Percentiles rank a stretch among this genome's conserved stretches.
These are phyloP conservation scores for Dicrostonyx torquatus DNA, from an alignment of 2,797 vertebrate genomes.

Conservation along the genomic window DNA sequence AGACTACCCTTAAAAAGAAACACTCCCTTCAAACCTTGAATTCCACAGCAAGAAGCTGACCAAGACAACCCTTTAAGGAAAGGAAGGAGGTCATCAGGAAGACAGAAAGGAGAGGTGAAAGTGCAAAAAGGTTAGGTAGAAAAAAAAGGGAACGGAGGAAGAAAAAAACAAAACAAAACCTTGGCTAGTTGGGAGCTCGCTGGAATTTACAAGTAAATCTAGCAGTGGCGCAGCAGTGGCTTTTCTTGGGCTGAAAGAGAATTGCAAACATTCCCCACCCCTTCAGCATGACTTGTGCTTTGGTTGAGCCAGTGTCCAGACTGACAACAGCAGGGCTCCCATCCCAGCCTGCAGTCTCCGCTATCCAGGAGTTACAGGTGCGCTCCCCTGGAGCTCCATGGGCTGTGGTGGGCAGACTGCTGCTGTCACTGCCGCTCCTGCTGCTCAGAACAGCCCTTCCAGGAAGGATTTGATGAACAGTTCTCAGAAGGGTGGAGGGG, in stretches of 20 bases:
- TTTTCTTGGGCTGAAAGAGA: conserved; percentile 6
- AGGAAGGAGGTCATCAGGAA: neutral
- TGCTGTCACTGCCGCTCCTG: neutral
- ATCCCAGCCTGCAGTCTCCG: neutral
- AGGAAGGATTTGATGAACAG: conserved; percentile 9
- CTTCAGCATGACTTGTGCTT: fast-evolving
- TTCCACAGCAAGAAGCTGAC: neutral
- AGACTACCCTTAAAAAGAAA: neutral
- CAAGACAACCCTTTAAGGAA: neutral
- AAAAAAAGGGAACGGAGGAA: neutral
- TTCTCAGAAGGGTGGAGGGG: neutral
- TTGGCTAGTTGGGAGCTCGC: neutral
- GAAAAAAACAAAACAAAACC: neutral
- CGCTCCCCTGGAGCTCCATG: neutral
- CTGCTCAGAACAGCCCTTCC: neutral
- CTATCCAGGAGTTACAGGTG: neutral
- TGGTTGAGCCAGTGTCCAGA: neutral
- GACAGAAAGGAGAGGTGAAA: neutral
- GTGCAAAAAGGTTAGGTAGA: neutral
- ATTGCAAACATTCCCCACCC: neutral
- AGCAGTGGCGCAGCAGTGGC: neutral
- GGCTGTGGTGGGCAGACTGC: neutral
- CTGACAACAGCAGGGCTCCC: neutral
- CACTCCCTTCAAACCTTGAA: neutral
- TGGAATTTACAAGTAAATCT: neutral